These are phyloP conservation scores for Lamprologus lemairii DNA, from an alignment of 2,113 vertebrate species.

Conservation along the genomic window DNA sequence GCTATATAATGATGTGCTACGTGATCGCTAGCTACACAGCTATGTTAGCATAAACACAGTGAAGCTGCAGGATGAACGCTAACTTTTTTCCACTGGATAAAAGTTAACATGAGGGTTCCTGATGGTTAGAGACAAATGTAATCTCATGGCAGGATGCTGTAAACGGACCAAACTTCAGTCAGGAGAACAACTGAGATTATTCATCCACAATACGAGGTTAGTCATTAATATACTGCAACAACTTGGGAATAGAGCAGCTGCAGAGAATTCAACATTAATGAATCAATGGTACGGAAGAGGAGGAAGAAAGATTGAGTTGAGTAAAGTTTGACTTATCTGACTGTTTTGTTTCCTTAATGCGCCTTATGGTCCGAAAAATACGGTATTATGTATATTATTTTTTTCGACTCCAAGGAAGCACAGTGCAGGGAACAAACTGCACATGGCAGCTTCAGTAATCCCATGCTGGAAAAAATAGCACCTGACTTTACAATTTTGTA, in stretches of 20 bases:
- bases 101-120: fast-evolving
- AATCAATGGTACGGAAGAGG: fast-evolving
- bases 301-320: fast-evolving
- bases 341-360: not conserved
- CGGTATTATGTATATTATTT: not conserved
- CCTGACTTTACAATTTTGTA: not conserved
- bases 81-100: fast-evolving
- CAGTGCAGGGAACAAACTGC: not conserved
- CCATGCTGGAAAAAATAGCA: not conserved
- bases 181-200: not conserved
- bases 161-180: not conserved
- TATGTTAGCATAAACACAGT: too few species aligned
- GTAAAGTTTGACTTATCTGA: not conserved
- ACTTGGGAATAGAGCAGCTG: not conserved
- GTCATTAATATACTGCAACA: fast-evolving
- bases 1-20: too few species aligned
- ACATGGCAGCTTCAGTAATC: not conserved
- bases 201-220: not conserved
- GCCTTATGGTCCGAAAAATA: not conserved
- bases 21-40: too few species aligned
- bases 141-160: too few species aligned
- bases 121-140: too few species aligned
- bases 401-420: not conserved
- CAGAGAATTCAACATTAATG: fast-evolving
- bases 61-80: too few species aligned